Evolutionary conservation across 2,113 vertebrate genomes (phyloP).

Genomic region (Colaptes auratus): DNA sequence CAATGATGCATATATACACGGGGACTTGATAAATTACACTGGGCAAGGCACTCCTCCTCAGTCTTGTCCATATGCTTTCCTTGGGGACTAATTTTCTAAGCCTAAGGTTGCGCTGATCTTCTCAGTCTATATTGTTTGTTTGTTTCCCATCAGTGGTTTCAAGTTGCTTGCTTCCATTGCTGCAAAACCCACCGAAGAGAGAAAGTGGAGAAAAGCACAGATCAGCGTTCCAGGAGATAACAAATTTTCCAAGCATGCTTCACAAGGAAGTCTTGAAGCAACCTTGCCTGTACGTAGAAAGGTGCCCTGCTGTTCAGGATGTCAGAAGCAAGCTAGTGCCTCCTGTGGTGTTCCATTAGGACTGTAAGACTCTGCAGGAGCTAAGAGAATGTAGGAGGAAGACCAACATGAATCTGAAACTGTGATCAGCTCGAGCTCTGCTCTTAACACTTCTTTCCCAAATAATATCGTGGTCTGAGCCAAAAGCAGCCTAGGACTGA

Average conservation of each 20-base stretch:
- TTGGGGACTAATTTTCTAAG: neutral
- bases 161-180: neutral
- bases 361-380: neutral
- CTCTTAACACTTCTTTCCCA: neutral
- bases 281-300: neutral
- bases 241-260: neutral
- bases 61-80: neutral
- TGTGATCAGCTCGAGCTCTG: neutral
- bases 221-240: neutral
- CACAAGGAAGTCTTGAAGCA: neutral
- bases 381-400: neutral
- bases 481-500: neutral
- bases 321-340: neutral
- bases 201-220: neutral
- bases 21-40: neutral
- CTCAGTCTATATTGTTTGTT: neutral
- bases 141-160: neutral
- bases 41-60: no score
- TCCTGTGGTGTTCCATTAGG: accelerated
- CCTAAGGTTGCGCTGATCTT: neutral
- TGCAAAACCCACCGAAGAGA: neutral
- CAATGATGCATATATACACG: neutral
- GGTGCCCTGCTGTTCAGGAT: neutral
- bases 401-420: neutral
- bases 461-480: neutral